These are phyloP conservation scores for Achroia grisella DNA, from an alignment of 1,140 invertebrate genomes.

Conservation along the genomic window DNA sequence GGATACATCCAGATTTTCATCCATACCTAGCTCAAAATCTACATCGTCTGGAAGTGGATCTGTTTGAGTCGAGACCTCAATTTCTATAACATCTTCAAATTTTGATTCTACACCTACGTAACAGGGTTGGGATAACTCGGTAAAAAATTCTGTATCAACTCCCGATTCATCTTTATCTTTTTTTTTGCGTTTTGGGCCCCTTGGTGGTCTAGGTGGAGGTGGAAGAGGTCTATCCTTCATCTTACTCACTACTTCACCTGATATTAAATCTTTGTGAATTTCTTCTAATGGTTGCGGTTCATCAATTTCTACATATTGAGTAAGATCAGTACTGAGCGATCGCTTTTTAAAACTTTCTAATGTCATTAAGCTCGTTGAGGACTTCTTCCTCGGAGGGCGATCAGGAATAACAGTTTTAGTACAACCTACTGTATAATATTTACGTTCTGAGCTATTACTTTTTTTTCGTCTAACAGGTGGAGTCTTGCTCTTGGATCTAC, in stretches of 20 bases:
- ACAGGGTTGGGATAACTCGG: conserved; percentile 10
- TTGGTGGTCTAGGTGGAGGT: conserved; percentile 84
- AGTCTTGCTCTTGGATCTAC: conserved; percentile 56
- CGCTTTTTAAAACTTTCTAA: conserved; percentile 54
- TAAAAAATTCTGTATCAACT: conserved; percentile 14
- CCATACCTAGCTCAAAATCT: conserved; percentile 78
- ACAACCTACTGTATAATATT: conserved; percentile 81
- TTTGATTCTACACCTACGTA: conserved; percentile 15
- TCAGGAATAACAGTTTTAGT: conserved; percentile 45
- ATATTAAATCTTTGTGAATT: conserved; percentile 76
- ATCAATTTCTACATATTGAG: conserved; percentile 77
- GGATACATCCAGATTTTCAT: conserved; percentile 66
- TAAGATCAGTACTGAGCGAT: conserved; percentile 66
- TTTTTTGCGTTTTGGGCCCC: conserved; percentile 71
- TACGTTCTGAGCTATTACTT: conserved; percentile 71
- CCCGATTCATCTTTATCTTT: conserved; percentile 41
- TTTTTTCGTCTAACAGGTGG: conserved; percentile 50
- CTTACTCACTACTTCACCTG: conserved; percentile 82
- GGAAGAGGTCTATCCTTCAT: conserved; percentile 87
- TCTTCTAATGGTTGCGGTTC: conserved; percentile 69
- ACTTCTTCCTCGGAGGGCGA: conserved; percentile 73
- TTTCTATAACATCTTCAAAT: conserved; percentile 72
- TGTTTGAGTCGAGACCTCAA: conserved; percentile 85
- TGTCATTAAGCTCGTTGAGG: conserved; percentile 68
- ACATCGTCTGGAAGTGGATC: conserved; percentile 86